Base-by-base conservation (phyloP, 37 sponge, comb jelly and placozoan genomes). In the Aplysina aerophoba region DNA sequence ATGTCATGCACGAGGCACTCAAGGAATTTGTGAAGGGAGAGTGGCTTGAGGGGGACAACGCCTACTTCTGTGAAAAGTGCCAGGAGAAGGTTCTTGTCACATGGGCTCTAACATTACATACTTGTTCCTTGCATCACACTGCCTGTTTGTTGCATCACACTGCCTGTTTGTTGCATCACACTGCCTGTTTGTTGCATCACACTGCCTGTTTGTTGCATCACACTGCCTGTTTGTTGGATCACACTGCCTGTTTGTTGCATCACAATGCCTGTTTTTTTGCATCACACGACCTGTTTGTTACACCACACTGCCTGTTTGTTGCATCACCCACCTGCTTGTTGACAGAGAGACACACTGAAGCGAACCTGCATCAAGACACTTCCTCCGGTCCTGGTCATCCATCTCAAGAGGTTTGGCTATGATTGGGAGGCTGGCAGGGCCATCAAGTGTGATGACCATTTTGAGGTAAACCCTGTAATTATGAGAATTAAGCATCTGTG, bases 1-100 rank as follows among this genome's bases (percentile, higher is more conserved):
- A 85, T 59, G 75, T 64, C 16, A 71, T 97, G 69, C 80, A 91
- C 37, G 98, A 97, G 60, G 64, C 89, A 40, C 86, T 97, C 54
- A 90, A 97, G 86, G 94, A 95, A 88, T 95, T 90, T 86, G 94
- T 97, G 55, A 95, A 95, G 81, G 98, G 98, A 22, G 98, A 97
- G 50, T 50, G 83, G 89, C 84, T 97, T 64, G 96, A 97, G 84
- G 95, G 93, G 24, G 98, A 97, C 78, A 97, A 97, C 62, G 93
- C 94, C n/a, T 97, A 97, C 88, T 59, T 91, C 59, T 97, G 98
- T 85, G 98, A 95, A 81, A 88, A 95, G 84, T 97, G 98, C 53
- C 65, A 91, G 53, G 92, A 95, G 78, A 97, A 97, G 90, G 94
- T 94, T n/a, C n/a, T n/a, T n/a, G n/a, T n/a, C n/a, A n/a, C n/a